Percentiles rank a stretch among this genome's conserved stretches.
These are phyloP conservation scores for Struthio camelus DNA, from an alignment of 2,113 vertebrate genomes.

Conservation along the genomic window DNA sequence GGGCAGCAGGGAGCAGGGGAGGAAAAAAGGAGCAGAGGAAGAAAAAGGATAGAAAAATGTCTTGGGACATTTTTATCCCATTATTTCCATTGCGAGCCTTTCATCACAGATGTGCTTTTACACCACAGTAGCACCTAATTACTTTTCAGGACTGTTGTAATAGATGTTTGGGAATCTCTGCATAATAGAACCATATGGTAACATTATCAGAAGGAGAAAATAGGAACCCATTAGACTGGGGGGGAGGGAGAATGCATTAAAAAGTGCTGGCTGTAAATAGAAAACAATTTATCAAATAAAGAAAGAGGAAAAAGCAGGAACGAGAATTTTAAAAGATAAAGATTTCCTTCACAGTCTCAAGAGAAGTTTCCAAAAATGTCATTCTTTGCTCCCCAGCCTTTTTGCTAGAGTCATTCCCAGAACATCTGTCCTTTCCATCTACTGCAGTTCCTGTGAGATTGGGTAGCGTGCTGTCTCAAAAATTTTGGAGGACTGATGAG, in stretches of 20 bases:
- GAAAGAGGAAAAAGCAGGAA: constrained; percentile 41
- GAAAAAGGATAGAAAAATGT: background rate
- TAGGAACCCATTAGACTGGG: constrained; percentile 37
- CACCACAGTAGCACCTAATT: constrained; percentile 47
- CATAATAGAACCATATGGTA: constrained; percentile 69
- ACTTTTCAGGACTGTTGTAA: constrained; percentile 40
- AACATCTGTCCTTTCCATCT: background rate
- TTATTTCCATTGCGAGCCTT: constrained; percentile 32
- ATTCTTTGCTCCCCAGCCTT: background rate
- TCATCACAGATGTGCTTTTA: constrained; percentile 51
- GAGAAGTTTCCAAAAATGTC: background rate
- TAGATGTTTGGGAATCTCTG: constrained; percentile 52
- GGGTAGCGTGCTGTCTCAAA: background rate
- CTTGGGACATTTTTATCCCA: background rate
- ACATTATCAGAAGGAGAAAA: constrained; percentile 63
- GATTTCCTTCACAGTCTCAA: background rate
- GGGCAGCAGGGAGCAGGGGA: background rate
- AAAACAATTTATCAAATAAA: constrained; percentile 64
- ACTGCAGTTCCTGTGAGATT: background rate
- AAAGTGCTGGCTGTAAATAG: constrained; percentile 61
- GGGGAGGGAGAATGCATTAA: constrained; percentile 41
- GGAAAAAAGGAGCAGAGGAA: background rate
- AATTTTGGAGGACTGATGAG: background rate
- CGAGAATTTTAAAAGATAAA: constrained; percentile 11
- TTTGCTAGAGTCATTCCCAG: background rate